A percentile compares a stretch with the other conserved stretches of the same genome.
These are phyloP conservation scores for Etheostoma nigrum DNA, from an alignment of 2,797 vertebrate genomes.

Conservation along the genomic window DNA sequence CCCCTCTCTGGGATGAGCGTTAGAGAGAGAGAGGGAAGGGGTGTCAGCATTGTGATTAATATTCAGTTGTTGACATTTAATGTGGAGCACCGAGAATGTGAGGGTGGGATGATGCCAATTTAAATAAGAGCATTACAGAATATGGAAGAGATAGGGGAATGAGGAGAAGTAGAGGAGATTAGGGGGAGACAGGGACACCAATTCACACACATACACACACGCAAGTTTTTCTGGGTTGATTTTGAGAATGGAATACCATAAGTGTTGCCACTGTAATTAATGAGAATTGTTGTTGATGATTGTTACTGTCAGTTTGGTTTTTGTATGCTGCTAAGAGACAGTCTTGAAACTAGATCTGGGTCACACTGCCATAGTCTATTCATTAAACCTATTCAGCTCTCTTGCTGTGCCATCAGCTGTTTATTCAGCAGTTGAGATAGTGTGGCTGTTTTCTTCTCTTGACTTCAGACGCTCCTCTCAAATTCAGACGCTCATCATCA, in stretches of 20 bases:
- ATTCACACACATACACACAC: conserved; percentile 35
- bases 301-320: conserved; percentile 71
- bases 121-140: conserved; percentile 72
- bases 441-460: conserved; percentile 64
- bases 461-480: conserved; percentile 59
- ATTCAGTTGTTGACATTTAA: conserved; percentile 85
- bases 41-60: conserved; percentile 77
- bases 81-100: conserved; percentile 61
- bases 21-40: conserved; percentile 57
- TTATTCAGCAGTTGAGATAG: conserved; percentile 64
- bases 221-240: conserved; percentile 42
- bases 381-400: conserved; percentile 73
- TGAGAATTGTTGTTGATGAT: conserved; percentile 71
- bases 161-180: conserved; percentile 58
- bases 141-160: conserved; percentile 59
- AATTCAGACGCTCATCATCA: conserved; percentile 51
- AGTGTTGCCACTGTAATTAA: conserved; percentile 72
- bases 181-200: conserved; percentile 54
- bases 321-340: conserved; percentile 56
- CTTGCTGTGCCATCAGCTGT: conserved; percentile 68
- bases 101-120: conserved; percentile 74
- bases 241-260: conserved; percentile 56
- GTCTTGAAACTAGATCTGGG: conserved; percentile 73
- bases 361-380: conserved; percentile 69
- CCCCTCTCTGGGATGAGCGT: conserved; percentile 64